phyloP scores from a whole-genome alignment of 2,888 invertebrate species.

The Ornithoptera alexandrae region DNA sequence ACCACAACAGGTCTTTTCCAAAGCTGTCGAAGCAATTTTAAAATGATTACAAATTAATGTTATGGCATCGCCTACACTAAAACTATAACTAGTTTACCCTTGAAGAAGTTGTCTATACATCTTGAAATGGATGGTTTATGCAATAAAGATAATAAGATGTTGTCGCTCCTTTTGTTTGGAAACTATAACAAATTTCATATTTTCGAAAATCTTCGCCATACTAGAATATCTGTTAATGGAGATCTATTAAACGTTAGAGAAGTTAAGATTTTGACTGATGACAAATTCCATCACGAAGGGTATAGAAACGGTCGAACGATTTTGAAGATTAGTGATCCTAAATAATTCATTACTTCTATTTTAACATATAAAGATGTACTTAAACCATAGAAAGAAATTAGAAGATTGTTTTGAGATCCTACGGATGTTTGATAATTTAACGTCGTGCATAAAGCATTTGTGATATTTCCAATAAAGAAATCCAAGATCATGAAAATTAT shows the following conservation, averaged over 20 bases:
- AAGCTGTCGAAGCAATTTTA: slow-evolving; percentile 75
- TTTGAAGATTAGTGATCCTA: too few relatives aligned
- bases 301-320: too few relatives aligned
- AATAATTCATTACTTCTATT: too few relatives aligned
- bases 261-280: too few relatives aligned
- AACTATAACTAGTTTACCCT: not conserved
- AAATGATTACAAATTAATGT: slow-evolving; percentile 44
- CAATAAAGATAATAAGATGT: too few relatives aligned
- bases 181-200: too few relatives aligned
- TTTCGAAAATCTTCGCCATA: too few relatives aligned
- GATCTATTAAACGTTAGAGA: too few relatives aligned
- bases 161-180: too few relatives aligned
- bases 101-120: not conserved
- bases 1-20: slow-evolving; percentile 79
- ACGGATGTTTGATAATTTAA: slow-evolving; percentile 31
- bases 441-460: slow-evolving; percentile 54
- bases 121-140: too few relatives aligned
- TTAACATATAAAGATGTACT: not conserved
- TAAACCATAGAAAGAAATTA: slow-evolving; percentile 16
- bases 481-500: slow-evolving; percentile 33
- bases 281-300: too few relatives aligned
- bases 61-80: slow-evolving; percentile 31
- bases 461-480: slow-evolving; percentile 37
- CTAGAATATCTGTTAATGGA: too few relatives aligned
- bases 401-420: slow-evolving; percentile 9